Percentiles rank a stretch among this genome's conserved stretches.
Conservation (phyloP, 2,888 invertebrate genomes). For the Drosophila cracens region DNA sequence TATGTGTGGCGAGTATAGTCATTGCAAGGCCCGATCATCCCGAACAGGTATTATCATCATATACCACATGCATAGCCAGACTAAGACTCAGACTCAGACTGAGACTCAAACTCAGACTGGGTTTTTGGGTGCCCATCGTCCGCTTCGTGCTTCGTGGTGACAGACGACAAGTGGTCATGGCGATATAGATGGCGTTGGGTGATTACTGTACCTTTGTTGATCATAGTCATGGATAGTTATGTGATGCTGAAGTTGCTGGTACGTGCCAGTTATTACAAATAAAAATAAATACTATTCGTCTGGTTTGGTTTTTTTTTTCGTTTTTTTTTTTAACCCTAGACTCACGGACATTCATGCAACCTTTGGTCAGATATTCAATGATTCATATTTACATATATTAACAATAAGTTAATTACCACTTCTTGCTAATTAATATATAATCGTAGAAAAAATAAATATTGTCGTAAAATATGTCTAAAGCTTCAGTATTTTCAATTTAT, state of each 20-base stretch:
- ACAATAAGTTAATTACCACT: conserved; percentile 52
- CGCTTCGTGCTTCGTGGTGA: conserved; percentile 63
- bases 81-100: conserved; percentile 43
- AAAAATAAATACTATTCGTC: conserved; percentile 12
- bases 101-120: conserved; percentile 44
- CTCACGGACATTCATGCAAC: conserved; percentile 3
- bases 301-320: neutral
- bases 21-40: conserved; percentile 66
- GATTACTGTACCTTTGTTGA: conserved; percentile 39
- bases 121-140: conserved; percentile 71
- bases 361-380: conserved; percentile 35
- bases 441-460: conserved; percentile 33
- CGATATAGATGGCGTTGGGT: conserved; percentile 41
- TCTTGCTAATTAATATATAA: conserved; percentile 48
- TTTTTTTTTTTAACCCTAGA: conserved; percentile 3
- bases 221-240: conserved; percentile 22
- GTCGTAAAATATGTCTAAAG: conserved; percentile 40
- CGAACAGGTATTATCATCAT: conserved; percentile 65
- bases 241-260: conserved; percentile 33
- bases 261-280: conserved; percentile 24
- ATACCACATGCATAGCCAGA: conserved; percentile 1
- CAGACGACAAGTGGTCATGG: conserved; percentile 72
- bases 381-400: conserved; percentile 53
- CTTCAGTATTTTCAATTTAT: conserved; percentile 18
- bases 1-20: conserved; percentile 24